Base-by-base conservation (phyloP, 2,888 invertebrate genomes). In the Atrina japonica region DNA sequence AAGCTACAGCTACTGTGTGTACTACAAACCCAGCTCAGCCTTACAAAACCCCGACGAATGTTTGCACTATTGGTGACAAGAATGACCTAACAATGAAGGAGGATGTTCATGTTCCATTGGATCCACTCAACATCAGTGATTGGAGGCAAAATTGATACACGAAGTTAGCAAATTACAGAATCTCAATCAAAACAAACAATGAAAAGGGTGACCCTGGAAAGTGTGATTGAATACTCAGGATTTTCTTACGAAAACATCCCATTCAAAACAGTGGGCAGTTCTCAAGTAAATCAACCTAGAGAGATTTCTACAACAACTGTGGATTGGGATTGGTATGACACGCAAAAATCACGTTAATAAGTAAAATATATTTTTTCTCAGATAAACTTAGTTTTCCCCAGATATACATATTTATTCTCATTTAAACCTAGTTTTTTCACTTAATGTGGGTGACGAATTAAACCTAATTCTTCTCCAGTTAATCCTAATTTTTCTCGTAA, bases 111-210 rank as follows among this genome's bases (percentile, higher is more conserved):
- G 35, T 25, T n/a, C 64, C 69, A 6, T 14, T 50, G 11, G 58
- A 70, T n/a, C 68, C 70, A 14, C 67, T 65, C 41, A 78, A 73
- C 35, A 74, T 82, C n/a, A 75, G 76, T 27, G 95, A 97, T 91
- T 97, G 81, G 80, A 58, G 40, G 47, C 65, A 23, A 1, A 45
- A 50, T 6, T 40, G 64, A 9, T 70, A 70, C 35, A 45, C 66
- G 7, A 75, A 78, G 25, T 11, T 70, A 14, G 79, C 81, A 3
- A 75, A 78, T n/a, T 99, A 97, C 90, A 92, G 93, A 84, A 96
- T 99, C 75, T 96, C 96, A 92, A 96, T 99, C 5, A 94, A 95
- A 64, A 97, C 98, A 0, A 94, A 95, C 72, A 99, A 99, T 92
- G 94, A 94, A 82, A 93, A 93, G 68, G 99, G 99, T 49, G 95